phyloP scores from a whole-genome alignment of 1,140 invertebrate genomes.

The Colletes latitarsis region DNA sequence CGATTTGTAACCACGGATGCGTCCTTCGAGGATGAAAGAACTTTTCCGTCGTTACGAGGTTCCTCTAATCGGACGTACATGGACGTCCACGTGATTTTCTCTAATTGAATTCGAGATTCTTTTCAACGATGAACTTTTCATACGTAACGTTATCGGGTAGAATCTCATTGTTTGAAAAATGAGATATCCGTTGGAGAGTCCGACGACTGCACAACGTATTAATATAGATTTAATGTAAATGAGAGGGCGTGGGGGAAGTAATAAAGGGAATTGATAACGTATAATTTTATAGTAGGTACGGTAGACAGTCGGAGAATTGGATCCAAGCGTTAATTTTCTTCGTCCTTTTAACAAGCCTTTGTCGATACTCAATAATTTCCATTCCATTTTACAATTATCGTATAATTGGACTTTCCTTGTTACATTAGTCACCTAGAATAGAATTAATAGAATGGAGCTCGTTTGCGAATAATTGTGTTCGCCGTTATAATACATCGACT shows the following conservation, averaged over 20 bases:
- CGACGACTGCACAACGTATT: slow-evolving; percentile 25
- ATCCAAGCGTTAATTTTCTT: not conserved
- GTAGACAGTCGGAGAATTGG: not conserved
- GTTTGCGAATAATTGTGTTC: not conserved
- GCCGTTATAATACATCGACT: too few species aligned
- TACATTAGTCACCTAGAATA: not conserved
- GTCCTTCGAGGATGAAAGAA: not conserved
- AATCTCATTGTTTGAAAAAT: not conserved
- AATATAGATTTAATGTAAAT: slow-evolving; percentile 10
- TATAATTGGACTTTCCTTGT: not conserved
- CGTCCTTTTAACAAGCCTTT: not conserved
- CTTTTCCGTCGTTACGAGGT: not conserved
- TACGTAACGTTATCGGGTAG: not conserved
- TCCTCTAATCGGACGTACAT: slow-evolving; percentile 1
- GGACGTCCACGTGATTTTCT: slow-evolving; percentile 1
- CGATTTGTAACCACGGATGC: not conserved
- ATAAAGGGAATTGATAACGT: too few species aligned
- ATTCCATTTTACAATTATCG: slow-evolving; percentile 2
- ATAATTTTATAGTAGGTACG: slow-evolving; percentile 1
- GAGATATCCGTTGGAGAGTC: slow-evolving; percentile 15
- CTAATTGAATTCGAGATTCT: not conserved
- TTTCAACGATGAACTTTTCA: not conserved
- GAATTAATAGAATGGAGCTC: not conserved
- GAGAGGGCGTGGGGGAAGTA: not conserved
- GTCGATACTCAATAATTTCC: not conserved